Percentiles rank a stretch among this genome's conserved stretches.
Evolutionary conservation across 2,888 invertebrate genomes (phyloP).

Genomic region (Magallana nippona): DNA sequence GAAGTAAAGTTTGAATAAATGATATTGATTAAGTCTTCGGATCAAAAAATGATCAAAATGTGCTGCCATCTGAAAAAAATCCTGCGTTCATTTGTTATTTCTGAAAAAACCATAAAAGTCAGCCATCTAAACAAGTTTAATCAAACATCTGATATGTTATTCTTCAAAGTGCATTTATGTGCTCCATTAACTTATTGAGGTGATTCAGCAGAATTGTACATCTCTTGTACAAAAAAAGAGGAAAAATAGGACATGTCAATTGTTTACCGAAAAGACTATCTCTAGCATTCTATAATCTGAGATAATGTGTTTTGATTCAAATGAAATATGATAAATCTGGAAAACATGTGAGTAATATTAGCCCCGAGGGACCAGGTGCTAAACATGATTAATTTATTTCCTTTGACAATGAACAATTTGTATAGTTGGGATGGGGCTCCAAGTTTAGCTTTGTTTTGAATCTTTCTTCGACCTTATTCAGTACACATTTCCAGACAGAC

Average conservation of each 20-base stretch:
- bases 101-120: background rate
- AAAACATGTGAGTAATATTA: no score
- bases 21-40: background rate
- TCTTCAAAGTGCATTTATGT: conserved; percentile 1
- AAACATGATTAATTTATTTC: no score
- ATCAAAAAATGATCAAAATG: background rate
- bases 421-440: background rate
- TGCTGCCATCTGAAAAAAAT: background rate
- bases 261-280: no score
- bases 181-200: background rate
- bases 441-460: background rate
- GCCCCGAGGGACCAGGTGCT: no score
- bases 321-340: no score
- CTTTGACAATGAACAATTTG: background rate
- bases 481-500: background rate
- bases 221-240: background rate
- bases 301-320: no score
- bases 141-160: conserved; percentile 19
- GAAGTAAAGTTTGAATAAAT: conserved; percentile 4
- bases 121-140: background rate
- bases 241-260: no score
- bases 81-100: conserved; percentile 16
- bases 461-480: background rate
- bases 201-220: background rate
- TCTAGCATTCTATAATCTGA: no score